phyloP scores from a whole-genome alignment of 1,140 invertebrate species.

The Lethrus apterus region DNA sequence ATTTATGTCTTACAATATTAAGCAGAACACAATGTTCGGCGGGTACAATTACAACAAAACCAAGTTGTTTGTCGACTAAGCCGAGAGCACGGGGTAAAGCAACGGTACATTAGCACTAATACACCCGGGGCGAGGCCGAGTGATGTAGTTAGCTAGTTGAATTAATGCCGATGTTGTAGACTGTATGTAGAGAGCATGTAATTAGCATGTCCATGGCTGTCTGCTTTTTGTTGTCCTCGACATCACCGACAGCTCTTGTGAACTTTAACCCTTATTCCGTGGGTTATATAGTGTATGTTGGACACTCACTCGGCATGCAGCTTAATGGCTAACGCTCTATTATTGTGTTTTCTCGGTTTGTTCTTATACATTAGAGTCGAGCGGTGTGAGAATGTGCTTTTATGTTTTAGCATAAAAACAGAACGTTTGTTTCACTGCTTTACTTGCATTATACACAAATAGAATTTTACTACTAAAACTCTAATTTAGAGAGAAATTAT shows the following conservation, averaged over 20 bases:
- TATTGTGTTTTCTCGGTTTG: conserved; percentile 20
- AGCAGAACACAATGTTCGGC: conserved; percentile 32
- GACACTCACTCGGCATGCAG: conserved; percentile 14
- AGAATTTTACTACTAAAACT: no score
- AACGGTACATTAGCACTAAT: conserved; percentile 37
- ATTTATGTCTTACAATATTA: conserved; percentile 38
- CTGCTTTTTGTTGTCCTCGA: conserved; percentile 24
- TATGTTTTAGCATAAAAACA: no score
- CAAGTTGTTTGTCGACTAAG: conserved; percentile 36
- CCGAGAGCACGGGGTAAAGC: conserved; percentile 20
- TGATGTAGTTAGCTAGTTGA: conserved; percentile 35
- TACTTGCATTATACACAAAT: no score
- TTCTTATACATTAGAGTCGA: conserved; percentile 11
- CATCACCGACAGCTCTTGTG: conserved; percentile 17
- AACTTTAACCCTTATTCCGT: conserved; percentile 30
- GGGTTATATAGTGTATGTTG: conserved; percentile 21
- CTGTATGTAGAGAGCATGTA: conserved; percentile 37
- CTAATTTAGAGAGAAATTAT: no score
- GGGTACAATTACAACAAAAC: conserved; percentile 37
- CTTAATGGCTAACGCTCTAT: conserved; percentile 21
- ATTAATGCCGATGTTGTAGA: conserved; percentile 37
- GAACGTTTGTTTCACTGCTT: no score
- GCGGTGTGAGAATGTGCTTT: conserved; percentile 5
- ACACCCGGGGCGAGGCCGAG: conserved; percentile 27
- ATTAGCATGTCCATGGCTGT: conserved; percentile 39